Conservation (phyloP, 2,888 invertebrate genomes). For the Acanthacorydalis orientalis region DNA sequence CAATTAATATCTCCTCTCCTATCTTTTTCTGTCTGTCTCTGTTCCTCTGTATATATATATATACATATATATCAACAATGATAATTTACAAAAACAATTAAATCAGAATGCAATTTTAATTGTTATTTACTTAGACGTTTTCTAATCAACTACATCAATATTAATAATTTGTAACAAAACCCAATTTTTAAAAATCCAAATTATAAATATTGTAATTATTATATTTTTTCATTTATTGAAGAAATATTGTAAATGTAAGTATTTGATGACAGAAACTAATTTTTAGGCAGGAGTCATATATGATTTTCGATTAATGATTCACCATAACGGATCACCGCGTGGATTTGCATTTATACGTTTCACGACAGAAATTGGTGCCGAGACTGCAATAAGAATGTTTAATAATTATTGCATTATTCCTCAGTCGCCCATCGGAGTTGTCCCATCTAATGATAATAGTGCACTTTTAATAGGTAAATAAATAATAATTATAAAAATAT, state of each 20-base stretch:
- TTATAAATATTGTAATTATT: background rate
- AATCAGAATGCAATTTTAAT: too few relatives aligned
- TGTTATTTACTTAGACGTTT: too few relatives aligned
- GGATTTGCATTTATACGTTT: conserved; percentile 52
- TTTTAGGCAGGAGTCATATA: conserved; percentile 41
- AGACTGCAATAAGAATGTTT: conserved; percentile 42
- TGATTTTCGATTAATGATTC: conserved; percentile 63
- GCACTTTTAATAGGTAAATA: conserved; percentile 39
- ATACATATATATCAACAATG: too few relatives aligned
- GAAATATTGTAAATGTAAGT: background rate
- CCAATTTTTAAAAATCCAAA: too few relatives aligned
- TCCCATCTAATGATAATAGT: conserved; percentile 59
- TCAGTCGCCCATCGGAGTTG: conserved; percentile 49
- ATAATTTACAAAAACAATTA: too few relatives aligned
- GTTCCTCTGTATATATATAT: too few relatives aligned
- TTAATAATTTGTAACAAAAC: too few relatives aligned
- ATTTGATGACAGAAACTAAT: background rate
- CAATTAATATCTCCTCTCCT: too few relatives aligned
- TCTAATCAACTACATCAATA: too few relatives aligned
- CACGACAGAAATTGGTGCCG: conserved; percentile 39
- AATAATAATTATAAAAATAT: background rate
- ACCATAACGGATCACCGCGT: conserved; percentile 51
- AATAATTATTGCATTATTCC: conserved; percentile 53
- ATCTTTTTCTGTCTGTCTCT: too few relatives aligned
- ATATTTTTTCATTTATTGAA: background rate